Base-by-base conservation (phyloP, 2,113 vertebrate genomes). In the Sphaerodactylus townsendi region DNA sequence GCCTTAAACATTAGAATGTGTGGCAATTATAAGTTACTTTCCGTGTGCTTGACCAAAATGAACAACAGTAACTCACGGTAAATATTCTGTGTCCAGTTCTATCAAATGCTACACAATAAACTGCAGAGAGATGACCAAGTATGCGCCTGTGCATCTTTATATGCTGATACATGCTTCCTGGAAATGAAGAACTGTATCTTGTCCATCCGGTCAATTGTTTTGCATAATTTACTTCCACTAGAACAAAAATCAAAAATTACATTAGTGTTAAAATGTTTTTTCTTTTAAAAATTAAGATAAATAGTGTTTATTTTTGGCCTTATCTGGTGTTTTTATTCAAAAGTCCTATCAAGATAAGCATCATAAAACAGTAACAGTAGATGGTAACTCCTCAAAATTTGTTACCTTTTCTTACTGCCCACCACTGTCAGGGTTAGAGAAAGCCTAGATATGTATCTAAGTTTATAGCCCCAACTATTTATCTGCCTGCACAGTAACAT, bases 51-150 rank as follows among this genome's bases (percentile, higher is more conserved):
- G 53, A 76, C 23, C 68, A 56, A 35, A 30, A 77, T 50, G 2
- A 10, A 77, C 64, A 90, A 87, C 17, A 44, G 76, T 72, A 90
- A 96, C 98, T 98, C 94, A 99, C 99, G 90, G 99, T 99, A 90
- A 99, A 99, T 94, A 99, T 99, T 94, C 99, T 96, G 92, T 98
- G 97, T 90, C 99, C 99, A 48, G 98, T 98, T 89, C 98, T 97
- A 92, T 99, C 99, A 74, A 99, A 99, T 46, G 98, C 98, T 82
- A 99, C 98, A 95, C 99, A 99, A 93, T 99, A 99, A n/a, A 99
- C 99, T 62, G 99, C 97, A 86, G 99, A 99, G 23, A 99, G 97
- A 91, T 99, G 99, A 87, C 99, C 99, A 46, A 99, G 97, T 93
- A 99, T 99, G 90, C 98, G 97, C 66, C 97, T 96, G 91, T 99